Evolutionary conservation across 2,113 vertebrate genomes (phyloP), one percentile per base, ranked within the genome.

Genomic region (Perca schrenkii): DNA sequence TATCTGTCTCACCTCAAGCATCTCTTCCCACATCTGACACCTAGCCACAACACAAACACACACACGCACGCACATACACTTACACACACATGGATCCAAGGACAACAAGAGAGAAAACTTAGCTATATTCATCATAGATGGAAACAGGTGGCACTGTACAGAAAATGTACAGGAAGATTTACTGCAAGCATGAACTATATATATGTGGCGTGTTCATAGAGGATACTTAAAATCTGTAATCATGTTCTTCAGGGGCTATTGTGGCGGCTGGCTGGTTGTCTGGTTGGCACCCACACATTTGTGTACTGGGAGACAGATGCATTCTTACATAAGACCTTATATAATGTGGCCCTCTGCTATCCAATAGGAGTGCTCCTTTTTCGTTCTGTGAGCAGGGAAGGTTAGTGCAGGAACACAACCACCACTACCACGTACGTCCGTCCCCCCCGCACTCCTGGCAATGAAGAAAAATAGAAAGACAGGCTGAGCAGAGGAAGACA

Each of bases 261-360:
- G 83, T 89, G 82, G 89, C 65, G 81, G 87, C 82, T 90, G 83
- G 68, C 77, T 88, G 77, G 80, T 83, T 92, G 89, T 88, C 89
- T 91, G 86, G 86, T 86, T 91, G 84, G 91, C 92, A 92, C 92
- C 91, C 92, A 93, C 91, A 91, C 88, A 91, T 85, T 93, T 74
- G 83, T 85, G 89, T 87, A 89, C 89, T 78, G 90, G 86, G 89
- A 94, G 93, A 93, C 94, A 95, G 94, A 95, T 93, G 93, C 92
- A 89, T 93, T 94, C 87, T 95, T 96, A 95, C 88, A 87, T 94
- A 96, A 96, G 84, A 64, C 77, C 72, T 95, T 95, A 95, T 93
- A 93, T 94, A 95, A 95, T 74, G 72, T 47, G 67, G 80, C 73
- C 84, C 84, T 77, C 68, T 93, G 89, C 91, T 80, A 76, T 74